Percentiles rank a stretch among this genome's conserved stretches.
Conservation (phyloP, 2,888 invertebrate genomes). For the Rotaria sp. region DNA sequence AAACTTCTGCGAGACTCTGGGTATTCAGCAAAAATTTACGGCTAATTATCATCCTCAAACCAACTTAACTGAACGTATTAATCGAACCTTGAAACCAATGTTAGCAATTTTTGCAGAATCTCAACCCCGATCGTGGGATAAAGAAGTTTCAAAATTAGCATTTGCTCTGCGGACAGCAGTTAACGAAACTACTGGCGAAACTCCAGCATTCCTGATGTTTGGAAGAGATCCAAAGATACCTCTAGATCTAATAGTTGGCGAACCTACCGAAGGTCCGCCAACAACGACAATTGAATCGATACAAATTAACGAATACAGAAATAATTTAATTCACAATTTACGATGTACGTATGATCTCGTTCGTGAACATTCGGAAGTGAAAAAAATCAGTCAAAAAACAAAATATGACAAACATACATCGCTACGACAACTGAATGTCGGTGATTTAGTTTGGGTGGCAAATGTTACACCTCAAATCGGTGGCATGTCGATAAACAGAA, state of each 20-base stretch:
- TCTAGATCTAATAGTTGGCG: background rate
- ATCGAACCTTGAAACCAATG: background rate
- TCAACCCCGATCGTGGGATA: background rate
- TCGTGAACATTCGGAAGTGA: too few relatives aligned
- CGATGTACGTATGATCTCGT: too few relatives aligned
- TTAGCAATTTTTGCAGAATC: background rate
- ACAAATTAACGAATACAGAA: too few relatives aligned
- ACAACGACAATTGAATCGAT: too few relatives aligned
- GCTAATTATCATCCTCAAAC: background rate
- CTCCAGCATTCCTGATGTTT: background rate
- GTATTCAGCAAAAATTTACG: background rate
- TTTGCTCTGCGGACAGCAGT: background rate
- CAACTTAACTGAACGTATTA: background rate
- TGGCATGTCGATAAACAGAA: too few relatives aligned
- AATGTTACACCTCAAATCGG: too few relatives aligned
- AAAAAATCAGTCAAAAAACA: too few relatives aligned
- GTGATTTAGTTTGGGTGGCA: too few relatives aligned
- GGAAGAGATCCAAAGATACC: background rate
- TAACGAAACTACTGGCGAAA: background rate
- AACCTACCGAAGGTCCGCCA: too few relatives aligned
- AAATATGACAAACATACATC: too few relatives aligned
- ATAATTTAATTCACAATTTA: too few relatives aligned
- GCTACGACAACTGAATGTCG: too few relatives aligned
- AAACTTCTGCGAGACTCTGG: background rate
- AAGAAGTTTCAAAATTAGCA: background rate